These are phyloP conservation scores for Cephus cinctus DNA, from an alignment of 1,140 invertebrate species.

Conservation along the genomic window DNA sequence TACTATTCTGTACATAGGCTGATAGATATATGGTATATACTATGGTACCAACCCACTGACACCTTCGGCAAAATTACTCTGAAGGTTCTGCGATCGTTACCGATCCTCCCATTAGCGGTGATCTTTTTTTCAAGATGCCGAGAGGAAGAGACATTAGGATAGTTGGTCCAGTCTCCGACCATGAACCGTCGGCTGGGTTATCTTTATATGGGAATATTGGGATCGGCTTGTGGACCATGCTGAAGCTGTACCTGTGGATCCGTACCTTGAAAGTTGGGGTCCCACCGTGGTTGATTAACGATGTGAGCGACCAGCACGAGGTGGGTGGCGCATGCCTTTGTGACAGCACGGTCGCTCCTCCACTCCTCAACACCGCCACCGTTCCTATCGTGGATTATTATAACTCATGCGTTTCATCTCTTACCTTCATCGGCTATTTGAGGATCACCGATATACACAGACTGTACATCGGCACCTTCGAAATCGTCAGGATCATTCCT, in stretches of 20 bases:
- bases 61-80: too few species aligned
- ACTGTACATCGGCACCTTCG: too few species aligned
- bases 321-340: slow-evolving; percentile 60
- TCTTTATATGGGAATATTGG: too few species aligned
- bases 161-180: too few species aligned
- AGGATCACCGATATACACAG: slow-evolving; percentile 13
- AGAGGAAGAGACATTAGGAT: too few species aligned
- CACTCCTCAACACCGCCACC: slow-evolving; percentile 39
- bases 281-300: slow-evolving; percentile 57
- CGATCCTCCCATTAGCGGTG: too few species aligned
- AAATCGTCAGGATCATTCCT: slow-evolving; percentile 21
- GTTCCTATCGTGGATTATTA: slow-evolving; percentile 36
- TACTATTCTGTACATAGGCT: too few species aligned
- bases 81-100: too few species aligned
- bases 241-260: slow-evolving; percentile 40
- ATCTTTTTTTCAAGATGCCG: too few species aligned
- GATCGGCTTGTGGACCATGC: slow-evolving; percentile 21
- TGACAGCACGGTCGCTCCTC: slow-evolving; percentile 53
- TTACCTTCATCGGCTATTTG: slow-evolving; percentile 20
- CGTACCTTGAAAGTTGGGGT: slow-evolving; percentile 47
- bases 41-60: too few species aligned
- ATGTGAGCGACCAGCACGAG: slow-evolving; percentile 49
- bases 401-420: slow-evolving; percentile 35
- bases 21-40: too few species aligned
- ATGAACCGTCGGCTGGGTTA: too few species aligned